Evolutionary conservation across 2,797 vertebrate species (phyloP).

Genomic region (Neoniphon sammara): DNA sequence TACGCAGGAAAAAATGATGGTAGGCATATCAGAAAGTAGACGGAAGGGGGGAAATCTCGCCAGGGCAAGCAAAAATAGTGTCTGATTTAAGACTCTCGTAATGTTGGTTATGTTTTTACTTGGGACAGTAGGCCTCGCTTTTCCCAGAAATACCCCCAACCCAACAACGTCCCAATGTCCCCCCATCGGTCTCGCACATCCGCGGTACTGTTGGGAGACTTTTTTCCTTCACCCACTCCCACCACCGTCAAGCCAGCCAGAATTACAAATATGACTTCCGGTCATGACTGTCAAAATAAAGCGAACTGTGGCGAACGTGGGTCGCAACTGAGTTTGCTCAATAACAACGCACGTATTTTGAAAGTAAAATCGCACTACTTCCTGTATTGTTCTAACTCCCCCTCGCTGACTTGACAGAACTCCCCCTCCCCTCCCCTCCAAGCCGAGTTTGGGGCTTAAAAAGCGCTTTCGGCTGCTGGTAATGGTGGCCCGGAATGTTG

Average conservation of each 20-base stretch:
- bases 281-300: conserved; percentile 34
- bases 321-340: rapidly evolving
- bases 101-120: not conserved
- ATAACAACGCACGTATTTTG: conserved; percentile 35
- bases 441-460: conserved; percentile 80
- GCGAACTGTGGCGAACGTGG: rapidly evolving
- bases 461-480: conserved; percentile 78
- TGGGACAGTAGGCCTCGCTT: not conserved
- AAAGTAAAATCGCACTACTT: not conserved
- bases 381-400: conserved; percentile 12
- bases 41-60: conserved; percentile 28
- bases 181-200: conserved; percentile 68
- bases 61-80: conserved; percentile 13
- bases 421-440: conserved; percentile 61
- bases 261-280: conserved; percentile 1
- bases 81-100: not conserved
- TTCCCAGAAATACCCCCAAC: conserved; percentile 32
- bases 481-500: conserved; percentile 73
- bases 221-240: conserved; percentile 74
- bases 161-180: conserved; percentile 71
- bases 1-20: conserved; percentile 12
- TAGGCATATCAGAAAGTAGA: conserved; percentile 53
- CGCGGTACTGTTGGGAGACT: conserved; percentile 73
- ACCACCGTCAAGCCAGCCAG: conserved; percentile 31
- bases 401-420: conserved; percentile 21